Conservation (phyloP, 2,113 vertebrate species). For the Diadophis punctatus region DNA sequence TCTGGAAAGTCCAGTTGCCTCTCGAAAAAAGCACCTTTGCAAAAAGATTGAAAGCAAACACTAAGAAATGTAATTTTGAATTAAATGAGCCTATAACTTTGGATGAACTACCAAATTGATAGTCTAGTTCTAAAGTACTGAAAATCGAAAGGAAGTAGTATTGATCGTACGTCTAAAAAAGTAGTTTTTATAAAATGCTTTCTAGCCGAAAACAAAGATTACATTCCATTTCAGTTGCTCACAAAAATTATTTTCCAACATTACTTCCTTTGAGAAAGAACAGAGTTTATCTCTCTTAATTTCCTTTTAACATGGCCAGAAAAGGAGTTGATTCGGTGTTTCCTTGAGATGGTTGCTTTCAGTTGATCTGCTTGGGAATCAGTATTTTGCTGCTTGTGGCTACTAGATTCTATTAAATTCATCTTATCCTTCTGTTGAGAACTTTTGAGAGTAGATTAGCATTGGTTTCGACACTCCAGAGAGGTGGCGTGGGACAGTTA, state of each 20-base stretch:
- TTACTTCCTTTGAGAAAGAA: background rate
- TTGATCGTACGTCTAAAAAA: background rate
- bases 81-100: background rate
- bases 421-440: background rate
- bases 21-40: background rate
- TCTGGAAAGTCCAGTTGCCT: too few relatives aligned
- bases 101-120: background rate
- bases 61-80: background rate
- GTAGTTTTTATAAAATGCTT: background rate
- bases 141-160: background rate
- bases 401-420: background rate
- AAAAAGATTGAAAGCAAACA: conserved; percentile 21
- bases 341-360: background rate
- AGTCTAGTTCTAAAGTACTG: background rate
- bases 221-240: background rate
- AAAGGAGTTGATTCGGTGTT: background rate
- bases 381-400: background rate
- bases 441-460: background rate
- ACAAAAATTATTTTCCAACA: background rate
- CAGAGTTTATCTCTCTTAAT: background rate
- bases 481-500: too few relatives aligned
- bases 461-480: too few relatives aligned
- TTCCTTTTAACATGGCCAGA: background rate
- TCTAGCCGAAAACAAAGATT: background rate
- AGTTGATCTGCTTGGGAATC: background rate